Evolutionary conservation across 2,113 vertebrate species (phyloP).

Genomic region (Bambusicola thoracicus): DNA sequence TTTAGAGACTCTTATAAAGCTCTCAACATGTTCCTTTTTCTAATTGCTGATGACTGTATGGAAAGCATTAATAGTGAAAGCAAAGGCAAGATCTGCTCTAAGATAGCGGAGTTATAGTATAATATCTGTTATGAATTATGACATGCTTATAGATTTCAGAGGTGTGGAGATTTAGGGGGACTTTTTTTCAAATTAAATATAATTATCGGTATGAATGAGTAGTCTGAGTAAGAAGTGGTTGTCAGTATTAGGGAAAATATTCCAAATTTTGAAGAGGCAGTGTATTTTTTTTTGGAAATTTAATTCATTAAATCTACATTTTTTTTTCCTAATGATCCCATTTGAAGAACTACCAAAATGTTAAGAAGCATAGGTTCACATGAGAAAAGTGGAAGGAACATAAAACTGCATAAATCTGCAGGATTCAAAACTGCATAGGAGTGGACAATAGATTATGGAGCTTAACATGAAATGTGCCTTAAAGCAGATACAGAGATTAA

Average conservation of each 20-base stretch:
- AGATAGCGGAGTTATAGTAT: not conserved
- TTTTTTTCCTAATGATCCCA: not conserved
- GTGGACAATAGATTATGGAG: not conserved
- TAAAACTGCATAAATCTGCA: not conserved
- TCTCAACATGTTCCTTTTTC: not conserved
- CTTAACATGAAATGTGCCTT: not conserved
- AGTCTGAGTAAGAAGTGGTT: not conserved
- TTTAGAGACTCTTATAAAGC: not conserved
- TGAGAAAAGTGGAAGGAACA: not conserved
- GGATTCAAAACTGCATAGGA: not conserved
- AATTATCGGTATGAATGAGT: not conserved
- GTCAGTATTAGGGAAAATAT: not conserved
- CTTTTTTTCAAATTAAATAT: not conserved
- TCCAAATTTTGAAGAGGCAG: not conserved
- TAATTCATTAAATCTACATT: not conserved
- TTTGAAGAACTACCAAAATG: conserved; percentile 13
- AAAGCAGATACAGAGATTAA: not conserved
- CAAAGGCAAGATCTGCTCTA: not conserved
- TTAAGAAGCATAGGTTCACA: not conserved
- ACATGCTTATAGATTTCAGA: not conserved
- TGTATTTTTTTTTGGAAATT: conserved; percentile 2
- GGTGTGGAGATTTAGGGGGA: not conserved
- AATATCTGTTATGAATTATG: not conserved
- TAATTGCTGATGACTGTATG: not conserved
- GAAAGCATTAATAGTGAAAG: not conserved